Base-by-base conservation (phyloP, 2,888 invertebrate species). In the Ctena decussata region DNA sequence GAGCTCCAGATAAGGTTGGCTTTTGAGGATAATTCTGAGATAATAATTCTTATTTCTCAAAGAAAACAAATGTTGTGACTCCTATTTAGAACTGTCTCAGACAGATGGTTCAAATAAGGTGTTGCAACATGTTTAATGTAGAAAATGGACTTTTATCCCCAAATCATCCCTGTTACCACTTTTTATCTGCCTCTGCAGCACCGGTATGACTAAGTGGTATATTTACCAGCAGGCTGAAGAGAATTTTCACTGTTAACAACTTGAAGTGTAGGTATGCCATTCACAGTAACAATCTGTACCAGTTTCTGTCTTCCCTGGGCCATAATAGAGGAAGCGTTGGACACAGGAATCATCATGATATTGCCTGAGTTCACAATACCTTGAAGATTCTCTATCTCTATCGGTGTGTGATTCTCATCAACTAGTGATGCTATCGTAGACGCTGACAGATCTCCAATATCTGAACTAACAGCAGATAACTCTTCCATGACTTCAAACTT, bases 181-280 rank as follows among this genome's bases (percentile, higher is more conserved):
- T n/a, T n/a, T n/a, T n/a, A n/a, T n/a, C n/a, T n/a, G n/a, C n/a
- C n/a, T n/a, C n/a, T n/a, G n/a, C n/a, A n/a, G n/a, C n/a, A n/a
- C n/a, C n/a, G n/a, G n/a, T n/a, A n/a, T n/a, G n/a, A n/a, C n/a
- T n/a, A n/a, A n/a, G n/a, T n/a, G n/a, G n/a, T n/a, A n/a, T n/a
- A n/a, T n/a, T 35, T 35, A 65, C 65, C 65, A 35, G 35, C 5
- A 15, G 65, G 3, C 18, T 21, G 32, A 24, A 65, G 65, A 2
- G 21, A 8, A 18, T 3, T 27, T 32, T 65, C 72, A 73, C 53
- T 75, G 18, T 75, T 44, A 21, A 84, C 80, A 39, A 93, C 82
- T 77, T 93, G 94, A 87, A 94, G 89, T 65, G 92, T 92, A n/a
- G 92, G 92, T 41, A 92, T 92, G 37, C 92, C 92, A 57, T 90